Conservation (phyloP, 1,140 invertebrate genomes). For the Heliconius hermathena region DNA sequence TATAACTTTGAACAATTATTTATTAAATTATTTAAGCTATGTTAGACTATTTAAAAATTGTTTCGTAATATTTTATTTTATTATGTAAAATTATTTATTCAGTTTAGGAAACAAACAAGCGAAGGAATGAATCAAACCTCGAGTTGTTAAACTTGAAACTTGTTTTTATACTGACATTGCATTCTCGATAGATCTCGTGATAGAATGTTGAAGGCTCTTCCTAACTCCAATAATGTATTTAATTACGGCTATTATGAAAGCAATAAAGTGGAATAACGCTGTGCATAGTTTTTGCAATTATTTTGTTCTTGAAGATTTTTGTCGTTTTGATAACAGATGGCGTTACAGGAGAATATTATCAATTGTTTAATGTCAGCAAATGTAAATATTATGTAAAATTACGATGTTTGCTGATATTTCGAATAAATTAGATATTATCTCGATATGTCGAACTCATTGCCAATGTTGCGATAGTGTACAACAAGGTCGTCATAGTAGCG, state of each 20-base stretch:
- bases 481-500: conserved; percentile 53
- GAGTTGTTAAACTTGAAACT: conserved; percentile 44
- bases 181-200: conserved; percentile 57
- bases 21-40: not conserved
- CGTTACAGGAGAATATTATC: conserved; percentile 29
- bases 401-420: conserved; percentile 29
- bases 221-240: conserved; percentile 52
- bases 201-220: conserved; percentile 73
- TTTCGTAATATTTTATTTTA: not conserved
- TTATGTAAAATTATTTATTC: conserved; percentile 15
- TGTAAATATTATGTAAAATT: conserved; percentile 36
- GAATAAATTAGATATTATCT: conserved; percentile 42
- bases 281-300: conserved; percentile 15
- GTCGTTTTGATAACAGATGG: conserved; percentile 43
- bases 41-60: not conserved
- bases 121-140: conserved; percentile 44
- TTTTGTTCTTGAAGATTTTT: conserved; percentile 10
- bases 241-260: conserved; percentile 45
- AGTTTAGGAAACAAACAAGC: conserved; percentile 26
- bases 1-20: not conserved
- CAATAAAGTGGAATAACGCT: conserved; percentile 35
- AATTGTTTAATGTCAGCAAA: conserved; percentile 27
- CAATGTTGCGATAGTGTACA: conserved; percentile 52
- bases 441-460: conserved; percentile 51
- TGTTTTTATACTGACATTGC: conserved; percentile 49